phyloP scores from a whole-genome alignment of 2,888 invertebrate genomes.

The Nephrotoma flavescens region DNA sequence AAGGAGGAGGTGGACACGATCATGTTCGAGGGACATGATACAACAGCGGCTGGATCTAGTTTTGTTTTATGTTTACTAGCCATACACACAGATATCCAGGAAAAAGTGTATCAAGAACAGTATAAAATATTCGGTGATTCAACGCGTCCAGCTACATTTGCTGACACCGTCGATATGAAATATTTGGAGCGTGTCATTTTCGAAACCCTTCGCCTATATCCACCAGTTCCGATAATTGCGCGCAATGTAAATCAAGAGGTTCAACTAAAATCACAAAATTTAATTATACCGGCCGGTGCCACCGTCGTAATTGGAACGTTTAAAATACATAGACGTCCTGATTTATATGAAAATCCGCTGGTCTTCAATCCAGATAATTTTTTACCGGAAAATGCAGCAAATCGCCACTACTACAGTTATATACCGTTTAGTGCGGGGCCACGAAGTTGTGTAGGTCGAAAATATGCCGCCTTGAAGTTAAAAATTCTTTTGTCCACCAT shows the following conservation, averaged over 20 bases:
- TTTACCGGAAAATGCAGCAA: conserved; percentile 56
- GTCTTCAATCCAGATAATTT: conserved; percentile 68
- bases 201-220: conserved; percentile 62
- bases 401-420: conserved; percentile 64
- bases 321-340: conserved; percentile 49
- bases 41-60: conserved; percentile 73
- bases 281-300: conserved; percentile 50
- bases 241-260: conserved; percentile 54
- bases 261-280: conserved; percentile 45
- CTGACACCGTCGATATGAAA: conserved; percentile 67
- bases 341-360: conserved; percentile 52
- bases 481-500: conserved; percentile 61
- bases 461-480: conserved; percentile 65
- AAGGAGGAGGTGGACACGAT: conserved; percentile 79
- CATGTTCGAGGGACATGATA: conserved; percentile 82
- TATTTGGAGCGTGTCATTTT: conserved; percentile 65
- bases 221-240: conserved; percentile 66
- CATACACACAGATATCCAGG: conserved; percentile 64
- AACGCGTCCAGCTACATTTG: conserved; percentile 58
- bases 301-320: conserved; percentile 52
- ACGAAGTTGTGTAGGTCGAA: conserved; percentile 65
- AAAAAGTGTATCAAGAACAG: conserved; percentile 55
- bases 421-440: conserved; percentile 73
- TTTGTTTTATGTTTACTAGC: conserved; percentile 76
- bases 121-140: conserved; percentile 65